Percentiles rank a stretch among this genome's conserved stretches.
phyloP scores from a whole-genome alignment of 2,797 vertebrate species.

The Gallinago stenura region DNA sequence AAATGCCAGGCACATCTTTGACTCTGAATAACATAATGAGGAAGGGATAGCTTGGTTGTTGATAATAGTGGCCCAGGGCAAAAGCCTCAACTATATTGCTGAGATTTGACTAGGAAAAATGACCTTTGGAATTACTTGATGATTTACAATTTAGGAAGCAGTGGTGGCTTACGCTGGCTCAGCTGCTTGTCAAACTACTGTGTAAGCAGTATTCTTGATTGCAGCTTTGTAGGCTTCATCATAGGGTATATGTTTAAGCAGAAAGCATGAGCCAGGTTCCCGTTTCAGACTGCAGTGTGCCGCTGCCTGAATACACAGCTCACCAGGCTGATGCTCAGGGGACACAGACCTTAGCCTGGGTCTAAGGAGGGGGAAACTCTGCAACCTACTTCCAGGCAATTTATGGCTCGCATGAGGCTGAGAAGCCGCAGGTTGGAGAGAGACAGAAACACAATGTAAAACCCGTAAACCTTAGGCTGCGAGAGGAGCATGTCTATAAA shows the following conservation, averaged over 20 bases:
- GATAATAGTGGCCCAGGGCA: background rate
- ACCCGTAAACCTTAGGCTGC: background rate
- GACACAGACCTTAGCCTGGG: background rate
- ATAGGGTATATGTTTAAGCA: background rate
- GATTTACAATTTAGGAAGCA: constrained; percentile 40
- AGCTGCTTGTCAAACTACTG: background rate
- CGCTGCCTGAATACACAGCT: background rate
- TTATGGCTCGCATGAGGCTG: fast-evolving
- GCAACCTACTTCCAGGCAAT: background rate
- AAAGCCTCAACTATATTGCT: constrained; percentile 55
- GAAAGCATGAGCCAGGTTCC: background rate
- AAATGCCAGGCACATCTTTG: background rate
- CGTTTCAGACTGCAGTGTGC: background rate
- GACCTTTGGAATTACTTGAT: background rate
- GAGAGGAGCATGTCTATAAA: background rate
- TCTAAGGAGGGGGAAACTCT: background rate
- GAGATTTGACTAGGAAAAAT: background rate
- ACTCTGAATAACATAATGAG: background rate
- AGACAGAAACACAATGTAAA: background rate
- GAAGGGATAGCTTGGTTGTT: background rate
- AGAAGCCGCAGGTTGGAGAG: background rate
- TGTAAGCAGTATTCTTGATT: constrained; percentile 49
- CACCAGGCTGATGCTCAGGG: background rate
- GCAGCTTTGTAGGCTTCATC: constrained; percentile 12
- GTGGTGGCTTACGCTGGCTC: background rate